Evolutionary conservation across 1,140 invertebrate species (phyloP).

Genomic region (Tetragonula clypearis): DNA sequence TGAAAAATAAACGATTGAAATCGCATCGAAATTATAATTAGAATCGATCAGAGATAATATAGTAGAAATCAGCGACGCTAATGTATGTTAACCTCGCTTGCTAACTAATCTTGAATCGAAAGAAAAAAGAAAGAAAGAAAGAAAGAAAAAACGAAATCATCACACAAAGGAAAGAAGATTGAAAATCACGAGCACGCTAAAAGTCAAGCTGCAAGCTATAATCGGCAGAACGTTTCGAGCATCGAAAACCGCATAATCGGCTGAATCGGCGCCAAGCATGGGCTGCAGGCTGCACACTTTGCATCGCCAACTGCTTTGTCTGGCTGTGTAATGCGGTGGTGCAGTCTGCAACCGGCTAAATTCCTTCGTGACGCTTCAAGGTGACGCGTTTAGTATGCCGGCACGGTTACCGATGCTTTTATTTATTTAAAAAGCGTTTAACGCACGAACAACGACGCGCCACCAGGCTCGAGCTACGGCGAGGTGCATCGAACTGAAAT

Average conservation of each 20-base stretch:
- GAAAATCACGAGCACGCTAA: neutral
- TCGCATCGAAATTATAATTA: too few relatives aligned
- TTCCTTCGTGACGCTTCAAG: slow-evolving; percentile 23
- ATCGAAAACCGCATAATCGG: neutral
- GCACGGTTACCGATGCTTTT: neutral
- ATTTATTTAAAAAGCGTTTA: slow-evolving; percentile 20
- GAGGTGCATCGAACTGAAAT: too few relatives aligned
- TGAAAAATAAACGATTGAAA: too few relatives aligned
- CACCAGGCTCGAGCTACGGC: too few relatives aligned
- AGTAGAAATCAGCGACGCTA: too few relatives aligned
- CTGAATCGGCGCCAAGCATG: neutral
- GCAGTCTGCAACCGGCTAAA: slow-evolving; percentile 3
- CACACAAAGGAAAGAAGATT: neutral
- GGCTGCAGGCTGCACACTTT: neutral
- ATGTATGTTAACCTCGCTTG: too few relatives aligned
- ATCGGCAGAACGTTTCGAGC: neutral
- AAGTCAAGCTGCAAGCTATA: neutral
- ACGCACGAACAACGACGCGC: too few relatives aligned
- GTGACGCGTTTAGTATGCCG: slow-evolving; percentile 19
- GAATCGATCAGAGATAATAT: too few relatives aligned
- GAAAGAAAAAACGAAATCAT: too few relatives aligned
- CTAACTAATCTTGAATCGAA: too few relatives aligned
- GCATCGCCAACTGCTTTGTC: neutral
- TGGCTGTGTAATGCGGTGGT: neutral
- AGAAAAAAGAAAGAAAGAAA: too few relatives aligned